These are phyloP conservation scores for Bombus vancouverensis DNA, from an alignment of 1,140 invertebrate species.

Conservation along the genomic window DNA sequence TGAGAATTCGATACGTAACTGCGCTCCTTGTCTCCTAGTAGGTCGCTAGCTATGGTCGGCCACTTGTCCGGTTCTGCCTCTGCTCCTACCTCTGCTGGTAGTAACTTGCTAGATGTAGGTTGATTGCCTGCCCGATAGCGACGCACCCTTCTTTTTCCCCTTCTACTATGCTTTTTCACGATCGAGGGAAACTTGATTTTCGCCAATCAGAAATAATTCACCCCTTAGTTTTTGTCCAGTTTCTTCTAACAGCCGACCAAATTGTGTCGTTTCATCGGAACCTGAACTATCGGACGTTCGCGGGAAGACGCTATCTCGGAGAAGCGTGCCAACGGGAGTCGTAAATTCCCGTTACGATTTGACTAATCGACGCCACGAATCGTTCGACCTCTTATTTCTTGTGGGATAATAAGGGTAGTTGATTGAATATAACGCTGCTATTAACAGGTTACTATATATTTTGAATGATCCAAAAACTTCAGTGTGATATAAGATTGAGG, in stretches of 20 bases:
- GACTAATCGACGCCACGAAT: no score
- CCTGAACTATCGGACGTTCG: no score
- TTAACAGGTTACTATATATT: no score
- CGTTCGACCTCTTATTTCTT: no score
- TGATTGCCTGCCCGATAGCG: slow-evolving; percentile 32
- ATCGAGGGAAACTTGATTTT: slow-evolving; percentile 17
- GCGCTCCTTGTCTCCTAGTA: slow-evolving; percentile 33
- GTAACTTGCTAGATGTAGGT: slow-evolving; percentile 44
- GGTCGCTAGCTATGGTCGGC: slow-evolving; percentile 12
- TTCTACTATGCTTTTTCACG: neutral
- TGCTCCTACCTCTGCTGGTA: neutral
- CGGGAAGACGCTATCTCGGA: no score
- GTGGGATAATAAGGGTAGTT: no score
- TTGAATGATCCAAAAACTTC: no score
- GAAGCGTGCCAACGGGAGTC: no score
- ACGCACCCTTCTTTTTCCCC: neutral
- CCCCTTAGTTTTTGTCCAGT: neutral
- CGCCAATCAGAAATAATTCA: slow-evolving; percentile 6
- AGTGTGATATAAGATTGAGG: no score
- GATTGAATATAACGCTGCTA: no score
- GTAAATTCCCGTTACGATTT: no score
- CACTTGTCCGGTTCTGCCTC: slow-evolving; percentile 9
- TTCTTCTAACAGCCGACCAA: neutral
- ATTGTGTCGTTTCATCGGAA: neutral
- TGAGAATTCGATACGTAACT: slow-evolving; percentile 48